phyloP scores from a whole-genome alignment of 2,113 vertebrate species.

The Myodes glareolus region DNA sequence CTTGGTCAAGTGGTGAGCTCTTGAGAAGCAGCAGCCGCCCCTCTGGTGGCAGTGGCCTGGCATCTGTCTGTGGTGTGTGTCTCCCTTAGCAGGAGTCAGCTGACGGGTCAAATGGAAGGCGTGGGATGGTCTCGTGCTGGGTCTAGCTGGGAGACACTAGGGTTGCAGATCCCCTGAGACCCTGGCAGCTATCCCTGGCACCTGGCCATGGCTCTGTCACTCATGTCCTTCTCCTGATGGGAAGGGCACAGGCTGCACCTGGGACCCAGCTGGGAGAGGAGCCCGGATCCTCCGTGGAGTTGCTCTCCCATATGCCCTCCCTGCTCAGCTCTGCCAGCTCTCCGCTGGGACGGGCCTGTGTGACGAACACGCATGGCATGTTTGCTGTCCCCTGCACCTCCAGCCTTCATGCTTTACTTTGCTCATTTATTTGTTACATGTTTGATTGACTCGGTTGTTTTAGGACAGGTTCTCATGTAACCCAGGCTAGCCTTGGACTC shows the following conservation, averaged over 20 bases:
- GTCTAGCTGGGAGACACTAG: neutral
- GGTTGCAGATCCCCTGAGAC: neutral
- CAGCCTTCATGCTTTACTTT: neutral
- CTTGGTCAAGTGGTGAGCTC: neutral
- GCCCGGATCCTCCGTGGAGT: neutral
- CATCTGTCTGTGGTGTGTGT: neutral
- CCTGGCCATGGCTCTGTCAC: neutral
- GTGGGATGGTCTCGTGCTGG: neutral
- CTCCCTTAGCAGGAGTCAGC: neutral
- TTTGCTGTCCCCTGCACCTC: neutral
- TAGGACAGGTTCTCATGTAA: neutral
- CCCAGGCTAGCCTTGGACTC: neutral
- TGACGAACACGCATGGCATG: neutral
- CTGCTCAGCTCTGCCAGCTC: neutral
- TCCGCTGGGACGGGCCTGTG: neutral
- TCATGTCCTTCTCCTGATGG: slow-evolving; percentile 19
- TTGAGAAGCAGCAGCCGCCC: neutral
- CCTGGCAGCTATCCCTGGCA: slow-evolving; percentile 16
- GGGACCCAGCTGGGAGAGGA: neutral
- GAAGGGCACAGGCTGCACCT: neutral
- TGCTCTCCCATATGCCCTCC: neutral
- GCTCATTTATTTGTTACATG: neutral
- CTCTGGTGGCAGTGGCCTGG: neutral
- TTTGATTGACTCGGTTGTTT: neutral
- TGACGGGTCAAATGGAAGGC: neutral